Evolutionary conservation across 2,888 invertebrate species (phyloP).

Genomic region (Pecten maximus): DNA sequence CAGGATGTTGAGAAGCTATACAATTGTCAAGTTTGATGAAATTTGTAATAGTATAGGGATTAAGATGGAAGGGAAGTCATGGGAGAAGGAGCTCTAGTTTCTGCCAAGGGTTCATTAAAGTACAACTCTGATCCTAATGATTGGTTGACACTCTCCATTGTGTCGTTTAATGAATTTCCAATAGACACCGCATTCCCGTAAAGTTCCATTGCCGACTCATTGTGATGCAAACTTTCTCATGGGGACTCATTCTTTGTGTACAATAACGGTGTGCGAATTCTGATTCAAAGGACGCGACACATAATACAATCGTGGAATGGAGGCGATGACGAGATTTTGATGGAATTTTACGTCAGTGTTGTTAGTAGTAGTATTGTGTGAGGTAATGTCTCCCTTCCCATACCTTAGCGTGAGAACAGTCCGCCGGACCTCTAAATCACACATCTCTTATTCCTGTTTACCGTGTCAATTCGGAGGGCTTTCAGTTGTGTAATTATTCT

Average conservation of each 20-base stretch:
- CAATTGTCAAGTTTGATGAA: not conserved
- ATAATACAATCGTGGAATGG: not conserved
- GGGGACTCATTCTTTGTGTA: not conserved
- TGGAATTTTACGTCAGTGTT: conserved; percentile 17
- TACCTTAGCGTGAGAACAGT: not conserved
- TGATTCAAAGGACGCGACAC: not conserved
- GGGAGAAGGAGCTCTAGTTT: not conserved
- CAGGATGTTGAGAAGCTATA: too few species aligned
- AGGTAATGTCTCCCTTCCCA: not conserved
- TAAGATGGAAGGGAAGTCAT: not conserved
- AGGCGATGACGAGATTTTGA: conserved; percentile 31
- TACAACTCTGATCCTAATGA: not conserved
- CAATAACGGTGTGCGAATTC: not conserved
- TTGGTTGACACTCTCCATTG: not conserved
- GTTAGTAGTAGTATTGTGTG: not conserved
- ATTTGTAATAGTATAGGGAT: not conserved
- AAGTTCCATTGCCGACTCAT: not conserved
- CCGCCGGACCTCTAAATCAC: not conserved
- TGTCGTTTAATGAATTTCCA: not conserved
- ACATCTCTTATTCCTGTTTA: not conserved
- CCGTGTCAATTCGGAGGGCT: not conserved
- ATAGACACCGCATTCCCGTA: not conserved
- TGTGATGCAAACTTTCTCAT: not conserved
- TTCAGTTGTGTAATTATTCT: conserved; percentile 33
- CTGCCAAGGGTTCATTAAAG: not conserved